Evolutionary conservation across 2,113 vertebrate species (phyloP), one percentile per base, ranked within the genome.

Genomic region (Vicugna pacos): DNA sequence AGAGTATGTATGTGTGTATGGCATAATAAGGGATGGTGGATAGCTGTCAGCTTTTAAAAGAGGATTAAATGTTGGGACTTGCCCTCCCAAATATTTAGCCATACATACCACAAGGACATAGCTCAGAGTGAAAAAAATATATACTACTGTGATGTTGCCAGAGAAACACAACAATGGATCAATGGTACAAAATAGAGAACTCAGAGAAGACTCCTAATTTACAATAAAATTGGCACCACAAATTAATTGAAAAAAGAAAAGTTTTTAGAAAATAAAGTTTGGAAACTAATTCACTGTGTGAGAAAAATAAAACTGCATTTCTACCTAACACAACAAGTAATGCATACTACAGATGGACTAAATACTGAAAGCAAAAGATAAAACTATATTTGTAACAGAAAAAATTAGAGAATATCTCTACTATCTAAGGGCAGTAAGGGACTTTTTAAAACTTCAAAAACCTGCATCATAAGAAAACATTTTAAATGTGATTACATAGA

Each of bases 381-480:
- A 88, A 81, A 64, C 30, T 58, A 22, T 24, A 87, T 87, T 54
- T 72, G 58, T 79, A 75, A 50, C 28, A 46, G 81, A 52, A 76
- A 92, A 91, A 42, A 89, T 26, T 46, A 94, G 19, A 93, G 9
- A 88, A 11, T 73, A 58, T 20, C 50, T 95, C 28, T 91, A 20
- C 80, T 32, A 89, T 67, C 62, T 73, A 48, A 72, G 11, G 28
- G 17, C 10, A 95, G 24, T 11, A 6, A 81, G 62, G 22, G 38
- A 76, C 4, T 92, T 73, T 42, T 89, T 79, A 83, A 91, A 91
- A 69, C n/a, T 64, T 76, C 52, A 69, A 87, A 82, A 88, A 8
- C 50, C 9, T 81, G 32, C 6, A 35, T 8, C 12, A 56, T 67
- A 46, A 94, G 65, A 67, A 94, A 85, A 89, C 56, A 42, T 42